These are phyloP conservation scores for Ifrita kowaldi DNA, from an alignment of 2,113 vertebrate species.

Conservation along the genomic window DNA sequence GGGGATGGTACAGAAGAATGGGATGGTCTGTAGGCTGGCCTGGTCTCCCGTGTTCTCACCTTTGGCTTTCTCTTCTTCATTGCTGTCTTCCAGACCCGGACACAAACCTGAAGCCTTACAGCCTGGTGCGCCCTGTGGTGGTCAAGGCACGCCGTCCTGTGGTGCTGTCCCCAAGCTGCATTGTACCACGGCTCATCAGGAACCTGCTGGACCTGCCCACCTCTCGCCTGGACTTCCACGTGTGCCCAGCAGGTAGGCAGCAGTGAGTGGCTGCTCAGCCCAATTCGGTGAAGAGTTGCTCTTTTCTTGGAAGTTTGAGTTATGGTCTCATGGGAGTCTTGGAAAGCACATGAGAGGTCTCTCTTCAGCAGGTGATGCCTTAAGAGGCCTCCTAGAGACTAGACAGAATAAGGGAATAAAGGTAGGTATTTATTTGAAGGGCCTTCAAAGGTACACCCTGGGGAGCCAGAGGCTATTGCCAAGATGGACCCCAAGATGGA, in stretches of 20 bases:
- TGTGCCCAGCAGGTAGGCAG: constrained; percentile 81
- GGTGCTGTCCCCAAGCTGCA: constrained; percentile 83
- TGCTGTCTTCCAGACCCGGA: constrained; percentile 66
- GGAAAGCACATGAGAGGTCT: not conserved
- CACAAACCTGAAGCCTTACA: constrained; percentile 83
- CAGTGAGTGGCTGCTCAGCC: not conserved
- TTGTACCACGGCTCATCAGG: constrained; percentile 84
- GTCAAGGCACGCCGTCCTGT: constrained; percentile 79
- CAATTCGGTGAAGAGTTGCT: not conserved
- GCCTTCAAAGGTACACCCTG: too few species aligned
- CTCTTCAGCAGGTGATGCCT: not conserved
- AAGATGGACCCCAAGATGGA: too few species aligned
- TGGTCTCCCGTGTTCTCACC: not conserved
- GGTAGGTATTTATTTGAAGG: too few species aligned
- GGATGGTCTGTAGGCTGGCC: not conserved
- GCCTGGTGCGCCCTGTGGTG: constrained; percentile 79
- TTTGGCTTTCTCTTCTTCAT: not conserved
- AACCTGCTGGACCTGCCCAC: constrained; percentile 85
- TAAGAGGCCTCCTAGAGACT: too few species aligned
- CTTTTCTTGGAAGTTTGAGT: not conserved
- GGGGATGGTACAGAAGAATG: not conserved
- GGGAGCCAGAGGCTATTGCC: too few species aligned
- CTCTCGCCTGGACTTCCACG: constrained; percentile 85
- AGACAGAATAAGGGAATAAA: too few species aligned
- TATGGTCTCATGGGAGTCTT: not conserved